Percentiles rank a stretch among this genome's conserved stretches.
Conservation (phyloP, 2,797 vertebrate genomes). For the Acanthurus leucopareius region DNA sequence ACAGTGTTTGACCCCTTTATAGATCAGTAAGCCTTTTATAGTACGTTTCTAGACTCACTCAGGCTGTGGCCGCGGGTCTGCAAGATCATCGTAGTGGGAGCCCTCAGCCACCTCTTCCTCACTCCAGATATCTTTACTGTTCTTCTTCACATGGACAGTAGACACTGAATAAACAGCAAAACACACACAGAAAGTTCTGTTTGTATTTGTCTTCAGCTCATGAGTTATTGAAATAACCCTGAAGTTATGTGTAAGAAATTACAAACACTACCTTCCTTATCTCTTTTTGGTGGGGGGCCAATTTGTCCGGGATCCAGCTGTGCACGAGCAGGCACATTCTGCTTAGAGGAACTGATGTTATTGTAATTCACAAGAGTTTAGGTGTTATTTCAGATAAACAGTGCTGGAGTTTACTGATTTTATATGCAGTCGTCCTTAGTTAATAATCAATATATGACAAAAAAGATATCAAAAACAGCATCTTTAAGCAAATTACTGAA, state of each 20-base stretch:
- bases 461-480: background rate
- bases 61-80: constrained; percentile 81
- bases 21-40: background rate
- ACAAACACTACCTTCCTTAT: constrained; percentile 54
- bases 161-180: constrained; percentile 42
- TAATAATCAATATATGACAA: background rate
- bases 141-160: constrained; percentile 43
- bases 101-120: constrained; percentile 83
- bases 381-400: background rate
- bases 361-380: background rate
- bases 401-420: background rate
- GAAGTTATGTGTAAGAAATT: background rate
- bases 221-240: background rate
- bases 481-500: background rate
- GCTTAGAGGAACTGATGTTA: constrained; percentile 11
- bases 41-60: constrained; percentile 72
- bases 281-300: constrained; percentile 57
- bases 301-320: constrained; percentile 78
- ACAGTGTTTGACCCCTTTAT: background rate
- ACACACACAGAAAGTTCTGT: background rate
- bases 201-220: background rate
- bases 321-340: constrained; percentile 55
- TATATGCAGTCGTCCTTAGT: background rate
- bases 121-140: constrained; percentile 82
- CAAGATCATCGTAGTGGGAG: constrained; percentile 79